Evolutionary conservation across 2,797 vertebrate species (phyloP), one percentile per base, ranked within the genome.

Genomic region (Tauraco hartlaubi): DNA sequence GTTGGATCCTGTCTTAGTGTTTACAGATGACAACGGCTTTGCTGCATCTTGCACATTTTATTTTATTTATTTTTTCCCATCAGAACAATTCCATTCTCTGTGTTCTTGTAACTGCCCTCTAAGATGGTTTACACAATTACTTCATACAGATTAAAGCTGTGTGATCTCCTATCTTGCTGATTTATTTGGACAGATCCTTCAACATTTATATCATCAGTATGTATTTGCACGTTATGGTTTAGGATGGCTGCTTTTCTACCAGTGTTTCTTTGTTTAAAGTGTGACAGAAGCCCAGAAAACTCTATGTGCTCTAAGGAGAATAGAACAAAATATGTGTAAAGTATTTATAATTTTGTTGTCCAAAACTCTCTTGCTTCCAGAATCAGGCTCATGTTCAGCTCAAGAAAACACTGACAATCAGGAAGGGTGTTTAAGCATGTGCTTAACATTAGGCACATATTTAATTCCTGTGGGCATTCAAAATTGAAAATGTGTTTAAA

Each of bases 101-200:
- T 15, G 25, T 52, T 74, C 43, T 62, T 95, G 26, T 68, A 73
- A 37, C n/a, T 85, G 52, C 21, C 18, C 49, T 61, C 64, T 79
- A 33, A 77, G 2, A 72, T 21, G 51, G 17, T 25, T 91, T 85
- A 69, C 39, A 85, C 21, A 79, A 90, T 92, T 82, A 77, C 29
- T 82, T 77, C 72, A 44, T 46, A 43, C 9, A 85, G 63, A 89
- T 87, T 89, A 89, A 29, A 74, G 15, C 18, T 88, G 13, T 71
- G 56, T 71, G 73, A 74, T 88, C 26, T 11, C 31, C 48, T 75
- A 3, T 76, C 15, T 91, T 63, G 12, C 23, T 92, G 78, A 92
- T 91, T 89, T 83, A 71, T 82, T 94, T 80, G 64, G 86, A 92
- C 48, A 66, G 86, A 87, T 85, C 67, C 41, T 91, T 95, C 74